These are phyloP conservation scores for Epizoanthus ramosus DNA, from an alignment of 92 coral and sea anemone species.

Conservation along the genomic window DNA sequence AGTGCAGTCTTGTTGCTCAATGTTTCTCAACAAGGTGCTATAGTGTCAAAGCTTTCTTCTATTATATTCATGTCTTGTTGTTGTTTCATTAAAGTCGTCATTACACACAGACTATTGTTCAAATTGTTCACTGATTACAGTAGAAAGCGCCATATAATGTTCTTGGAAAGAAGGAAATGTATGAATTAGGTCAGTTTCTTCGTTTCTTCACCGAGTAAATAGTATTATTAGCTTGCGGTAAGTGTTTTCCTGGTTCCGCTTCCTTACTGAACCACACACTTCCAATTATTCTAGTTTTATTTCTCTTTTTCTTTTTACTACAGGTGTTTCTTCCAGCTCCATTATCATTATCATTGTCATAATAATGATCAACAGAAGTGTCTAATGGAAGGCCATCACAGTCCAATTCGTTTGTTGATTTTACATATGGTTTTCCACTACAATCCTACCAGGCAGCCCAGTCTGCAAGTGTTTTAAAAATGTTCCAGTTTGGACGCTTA, in stretches of 20 bases:
- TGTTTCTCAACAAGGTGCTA: too few relatives aligned
- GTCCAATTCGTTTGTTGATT: conserved; percentile 55
- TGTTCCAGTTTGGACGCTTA: conserved; percentile 22
- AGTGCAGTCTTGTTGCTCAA: too few relatives aligned
- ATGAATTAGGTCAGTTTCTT: too few relatives aligned
- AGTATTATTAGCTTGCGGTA: not conserved
- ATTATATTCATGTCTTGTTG: too few relatives aligned
- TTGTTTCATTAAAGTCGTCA: too few relatives aligned
- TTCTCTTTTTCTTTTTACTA: not conserved
- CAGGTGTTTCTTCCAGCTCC: not conserved
- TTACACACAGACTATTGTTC: too few relatives aligned
- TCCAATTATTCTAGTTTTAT: not conserved
- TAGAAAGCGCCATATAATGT: too few relatives aligned
- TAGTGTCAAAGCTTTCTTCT: too few relatives aligned
- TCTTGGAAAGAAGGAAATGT: too few relatives aligned
- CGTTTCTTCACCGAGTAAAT: too few relatives aligned
- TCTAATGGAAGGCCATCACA: conserved; percentile 58
- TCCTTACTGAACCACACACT: conserved; percentile 2
- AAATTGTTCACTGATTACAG: too few relatives aligned
- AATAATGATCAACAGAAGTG: conserved; percentile 39
- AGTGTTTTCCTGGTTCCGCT: not conserved
- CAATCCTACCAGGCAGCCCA: conserved; percentile 72
- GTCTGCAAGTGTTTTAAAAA: conserved; percentile 58
- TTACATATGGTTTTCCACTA: conserved; percentile 62
- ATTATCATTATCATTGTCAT: conserved; percentile 43